Evolutionary conservation across 2,888 invertebrate species (phyloP), one percentile per base, ranked within the genome.

Genomic region (Meloe dianella): DNA sequence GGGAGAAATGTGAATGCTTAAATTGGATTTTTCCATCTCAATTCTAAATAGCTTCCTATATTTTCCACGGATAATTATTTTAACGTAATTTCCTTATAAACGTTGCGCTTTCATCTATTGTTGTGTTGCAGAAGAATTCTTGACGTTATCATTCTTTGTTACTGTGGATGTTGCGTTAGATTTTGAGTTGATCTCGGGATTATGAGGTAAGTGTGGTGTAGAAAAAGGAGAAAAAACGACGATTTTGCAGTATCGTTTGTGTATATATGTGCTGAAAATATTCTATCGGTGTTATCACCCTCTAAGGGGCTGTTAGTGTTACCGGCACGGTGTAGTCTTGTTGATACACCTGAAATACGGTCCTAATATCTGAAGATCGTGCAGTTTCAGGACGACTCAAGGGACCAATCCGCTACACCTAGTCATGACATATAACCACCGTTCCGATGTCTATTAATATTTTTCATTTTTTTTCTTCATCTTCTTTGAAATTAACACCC

Each of bases 231-330:
- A n/a, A n/a, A 69, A 63, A 71, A 71, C 64, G 61, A 66, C 63
- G 68, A 73, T 70, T 72, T 72, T 54, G 22, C 22, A 17, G 10
- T 12, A 41, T 12, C n/a, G 41, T n/a, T 7, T n/a, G 7, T 47
- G 9, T 51, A 12, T 51, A 8, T 24, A 24, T 73, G 68, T 67
- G 66, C 70, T 72, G 72, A 75, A 80, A 79, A 78, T 79, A 79
- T 80, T 80, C 78, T 80, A 80, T 80, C 79, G 80, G 76, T 68
- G 75, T 80, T 81, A 81, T 81, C 78, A 80, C 73, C 74, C 81
- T 80, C 81, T 22, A 68, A 71, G 80, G 80, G 75, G 77, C 72
- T 75, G 75, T 81, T 78, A 74, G 65, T 71, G 76, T 74, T 77
- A 77, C 77, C 76, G 74, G 69, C 68, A 69, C 73, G 75, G 69